Percentiles rank a stretch among this genome's conserved stretches.
Conservation (phyloP, 2,113 vertebrate genomes). For the Castor canadensis region DNA sequence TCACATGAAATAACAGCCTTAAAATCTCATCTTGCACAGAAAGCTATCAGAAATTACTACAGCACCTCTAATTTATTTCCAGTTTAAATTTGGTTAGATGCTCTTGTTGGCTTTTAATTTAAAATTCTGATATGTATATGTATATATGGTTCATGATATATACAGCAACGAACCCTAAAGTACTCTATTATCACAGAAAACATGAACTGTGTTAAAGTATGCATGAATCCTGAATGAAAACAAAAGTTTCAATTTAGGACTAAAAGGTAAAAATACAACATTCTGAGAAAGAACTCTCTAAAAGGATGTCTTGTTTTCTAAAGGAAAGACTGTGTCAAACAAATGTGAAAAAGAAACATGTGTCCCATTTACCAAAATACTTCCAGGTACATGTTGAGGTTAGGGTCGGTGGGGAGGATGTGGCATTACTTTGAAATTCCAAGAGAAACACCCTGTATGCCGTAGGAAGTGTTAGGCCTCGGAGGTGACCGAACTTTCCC, state of each 20-base stretch:
- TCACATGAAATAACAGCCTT: conserved; percentile 48
- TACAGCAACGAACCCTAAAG: neutral
- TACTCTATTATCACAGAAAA: conserved; percentile 34
- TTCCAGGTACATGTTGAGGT: neutral
- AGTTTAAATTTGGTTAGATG: conserved; percentile 53
- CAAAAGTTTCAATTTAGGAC: conserved; percentile 14
- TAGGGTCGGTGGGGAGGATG: neutral
- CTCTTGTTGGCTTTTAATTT: conserved; percentile 39
- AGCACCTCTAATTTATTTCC: conserved; percentile 53
- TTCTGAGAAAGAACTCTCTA: neutral
- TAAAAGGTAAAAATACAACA: neutral
- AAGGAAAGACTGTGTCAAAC: neutral
- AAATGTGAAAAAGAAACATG: neutral
- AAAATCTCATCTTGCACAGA: conserved; percentile 32
- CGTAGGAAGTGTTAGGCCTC: neutral
- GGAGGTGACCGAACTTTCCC: neutral
- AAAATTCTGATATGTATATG: conserved; percentile 39
- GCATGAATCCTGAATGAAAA: conserved; percentile 26
- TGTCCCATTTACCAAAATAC: neutral
- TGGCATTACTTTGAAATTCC: neutral
- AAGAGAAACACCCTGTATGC: neutral
- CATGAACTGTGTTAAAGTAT: conserved; percentile 19
- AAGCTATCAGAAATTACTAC: conserved; percentile 29
- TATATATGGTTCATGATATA: no score
- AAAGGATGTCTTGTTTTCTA: neutral